Evolutionary conservation across 2,888 invertebrate genomes (phyloP), one percentile per base, ranked within the genome.

Genomic region (Polydrusus pterygomalis): DNA sequence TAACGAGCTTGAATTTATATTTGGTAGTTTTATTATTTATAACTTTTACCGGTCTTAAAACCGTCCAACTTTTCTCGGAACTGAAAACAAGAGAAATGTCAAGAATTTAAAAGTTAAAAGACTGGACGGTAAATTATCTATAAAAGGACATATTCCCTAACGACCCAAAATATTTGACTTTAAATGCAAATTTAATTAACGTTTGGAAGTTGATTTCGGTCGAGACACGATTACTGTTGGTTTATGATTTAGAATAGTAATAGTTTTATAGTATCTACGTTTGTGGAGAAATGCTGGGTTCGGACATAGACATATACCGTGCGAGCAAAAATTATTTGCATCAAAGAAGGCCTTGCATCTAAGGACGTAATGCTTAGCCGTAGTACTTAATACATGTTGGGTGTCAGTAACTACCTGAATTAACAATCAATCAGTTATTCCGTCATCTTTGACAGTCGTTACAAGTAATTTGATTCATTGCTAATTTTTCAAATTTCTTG

Each of bases 21-120:
- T 74, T 65, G 51, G 74, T 70, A 70, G 76, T 74, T 77, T 74
- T 77, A 77, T 77, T 77, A 77, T 77, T 77, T 77, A 77, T 77
- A 77, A 73, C 69, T 70, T 74, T 77, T 77, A 70, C 73, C 75
- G 72, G 72, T 77, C 56, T 49, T 69, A 77, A 76, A 73, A 73
- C 54, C 76, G 71, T 71, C 69, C 34, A 10, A 65, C 8, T 75
- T 73, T 77, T 77, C 77, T 77, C 25, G 77, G 77, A 77, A 77
- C 49, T 60, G 69, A 69, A 77, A 73, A 67, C 69, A 54, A 58
- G 49, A 73, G 65, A 74, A 77, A 77, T 77, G 77, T 56, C 3
- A 74, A 49, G 77, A 77, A 77, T 75, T 74, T 75, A 45, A 75
- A 77, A 71, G 70, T 75, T 60, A 68, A 75, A 73, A 64, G 62